Evolutionary conservation across 1,140 invertebrate species (phyloP).

Genomic region (Nasonia vitripennis): DNA sequence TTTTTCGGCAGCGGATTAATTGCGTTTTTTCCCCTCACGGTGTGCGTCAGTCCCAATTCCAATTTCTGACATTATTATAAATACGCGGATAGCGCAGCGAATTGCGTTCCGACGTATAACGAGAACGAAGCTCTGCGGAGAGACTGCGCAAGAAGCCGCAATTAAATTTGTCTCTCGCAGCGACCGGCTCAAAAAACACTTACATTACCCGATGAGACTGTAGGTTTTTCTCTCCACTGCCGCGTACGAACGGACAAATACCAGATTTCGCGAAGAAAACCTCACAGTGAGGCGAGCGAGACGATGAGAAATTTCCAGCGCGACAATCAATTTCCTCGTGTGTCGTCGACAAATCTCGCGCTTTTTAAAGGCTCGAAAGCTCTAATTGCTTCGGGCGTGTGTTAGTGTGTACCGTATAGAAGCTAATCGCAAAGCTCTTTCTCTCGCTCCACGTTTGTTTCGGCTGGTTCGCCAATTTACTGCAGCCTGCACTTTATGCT

Average conservation of each 20-base stretch:
- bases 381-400: constrained; percentile 3
- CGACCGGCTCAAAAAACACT: not conserved
- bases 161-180: not conserved
- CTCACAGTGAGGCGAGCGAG: not conserved
- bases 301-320: constrained; percentile 31
- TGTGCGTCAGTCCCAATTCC: not conserved
- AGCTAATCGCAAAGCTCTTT: not conserved
- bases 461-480: not conserved
- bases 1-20: no score
- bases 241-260: not conserved
- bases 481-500: not conserved
- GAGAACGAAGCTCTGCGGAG: not conserved
- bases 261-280: not conserved
- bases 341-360: constrained; percentile 32
- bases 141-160: not conserved
- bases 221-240: not conserved
- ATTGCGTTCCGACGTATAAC: not conserved
- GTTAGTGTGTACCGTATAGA: not conserved
- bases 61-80: no score
- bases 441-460: not conserved
- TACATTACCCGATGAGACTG: not conserved
- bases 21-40: no score
- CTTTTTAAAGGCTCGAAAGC: not conserved
- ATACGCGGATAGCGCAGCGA: not conserved
- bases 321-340: constrained; percentile 16